phyloP scores from a whole-genome alignment of 1,140 invertebrate genomes.

The Drosophila melanica region DNA sequence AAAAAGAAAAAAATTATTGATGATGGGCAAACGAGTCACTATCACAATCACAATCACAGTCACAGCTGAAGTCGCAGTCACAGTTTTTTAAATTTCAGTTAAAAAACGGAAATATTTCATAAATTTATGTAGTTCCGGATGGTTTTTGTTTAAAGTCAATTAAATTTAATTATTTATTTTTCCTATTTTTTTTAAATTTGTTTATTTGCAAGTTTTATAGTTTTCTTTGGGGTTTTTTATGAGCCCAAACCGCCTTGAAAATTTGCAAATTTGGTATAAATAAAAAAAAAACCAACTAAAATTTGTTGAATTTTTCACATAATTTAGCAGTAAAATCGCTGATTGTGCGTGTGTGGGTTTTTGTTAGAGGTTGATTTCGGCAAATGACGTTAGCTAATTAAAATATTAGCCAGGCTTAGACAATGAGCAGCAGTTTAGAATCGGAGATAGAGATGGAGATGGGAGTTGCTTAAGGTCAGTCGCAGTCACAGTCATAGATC shows the following conservation, averaged over 20 bases:
- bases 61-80: neutral
- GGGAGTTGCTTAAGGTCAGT: conserved; percentile 27
- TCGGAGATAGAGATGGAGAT: neutral
- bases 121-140: conserved; percentile 19
- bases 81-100: neutral
- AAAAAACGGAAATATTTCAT: conserved; percentile 3
- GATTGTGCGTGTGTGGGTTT: conserved; percentile 35
- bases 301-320: conserved; percentile 46
- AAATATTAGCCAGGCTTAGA: conserved; percentile 24
- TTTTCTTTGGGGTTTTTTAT: conserved; percentile 30
- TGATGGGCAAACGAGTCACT: conserved; percentile 9
- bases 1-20: conserved; percentile 27
- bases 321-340: conserved; percentile 52
- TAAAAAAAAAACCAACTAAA: conserved; percentile 10
- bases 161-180: conserved; percentile 9
- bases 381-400: conserved; percentile 37
- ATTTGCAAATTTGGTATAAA: conserved; percentile 61
- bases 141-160: conserved; percentile 39
- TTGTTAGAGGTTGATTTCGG: conserved; percentile 20
- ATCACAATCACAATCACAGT: neutral
- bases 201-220: conserved; percentile 32
- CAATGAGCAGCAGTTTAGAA: conserved; percentile 28
- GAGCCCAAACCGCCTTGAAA: conserved; percentile 55
- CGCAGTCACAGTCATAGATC: conserved; percentile 13
- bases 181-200: conserved; percentile 4